phyloP scores from a whole-genome alignment of 1,140 invertebrate species.

The Megalonaias nervosa region DNA sequence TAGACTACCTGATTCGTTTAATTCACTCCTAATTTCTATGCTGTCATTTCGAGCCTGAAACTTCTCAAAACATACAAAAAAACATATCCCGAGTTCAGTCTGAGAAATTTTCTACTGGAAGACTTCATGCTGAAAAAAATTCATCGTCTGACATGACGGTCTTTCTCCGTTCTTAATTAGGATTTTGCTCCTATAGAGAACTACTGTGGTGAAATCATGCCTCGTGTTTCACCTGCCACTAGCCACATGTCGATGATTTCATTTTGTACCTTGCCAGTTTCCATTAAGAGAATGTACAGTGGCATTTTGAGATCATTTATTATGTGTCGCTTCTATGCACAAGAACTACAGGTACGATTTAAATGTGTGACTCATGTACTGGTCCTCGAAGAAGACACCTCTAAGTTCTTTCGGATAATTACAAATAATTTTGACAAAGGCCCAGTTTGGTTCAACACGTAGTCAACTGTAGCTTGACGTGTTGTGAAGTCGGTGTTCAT shows the following conservation, averaged over 20 bases:
- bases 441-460: neutral
- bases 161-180: neutral
- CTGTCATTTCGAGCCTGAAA: neutral
- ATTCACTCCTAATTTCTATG: neutral
- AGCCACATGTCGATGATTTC: neutral
- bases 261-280: conserved; percentile 2
- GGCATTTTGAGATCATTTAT: neutral
- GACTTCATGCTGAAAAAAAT: neutral
- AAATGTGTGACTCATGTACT: neutral
- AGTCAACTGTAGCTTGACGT: neutral
- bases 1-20: neutral
- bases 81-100: neutral
- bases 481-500: neutral
- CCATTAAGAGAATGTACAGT: neutral
- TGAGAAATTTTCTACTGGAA: neutral
- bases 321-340: neutral
- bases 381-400: neutral
- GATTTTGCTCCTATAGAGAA: neutral
- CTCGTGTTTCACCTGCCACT: neutral
- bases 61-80: neutral
- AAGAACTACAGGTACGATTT: neutral
- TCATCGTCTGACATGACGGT: neutral
- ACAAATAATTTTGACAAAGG: neutral
- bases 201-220: neutral
- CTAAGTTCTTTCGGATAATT: neutral